Evolutionary conservation across 2,888 invertebrate genomes (phyloP).

Genomic region (Erebia epiphron): DNA sequence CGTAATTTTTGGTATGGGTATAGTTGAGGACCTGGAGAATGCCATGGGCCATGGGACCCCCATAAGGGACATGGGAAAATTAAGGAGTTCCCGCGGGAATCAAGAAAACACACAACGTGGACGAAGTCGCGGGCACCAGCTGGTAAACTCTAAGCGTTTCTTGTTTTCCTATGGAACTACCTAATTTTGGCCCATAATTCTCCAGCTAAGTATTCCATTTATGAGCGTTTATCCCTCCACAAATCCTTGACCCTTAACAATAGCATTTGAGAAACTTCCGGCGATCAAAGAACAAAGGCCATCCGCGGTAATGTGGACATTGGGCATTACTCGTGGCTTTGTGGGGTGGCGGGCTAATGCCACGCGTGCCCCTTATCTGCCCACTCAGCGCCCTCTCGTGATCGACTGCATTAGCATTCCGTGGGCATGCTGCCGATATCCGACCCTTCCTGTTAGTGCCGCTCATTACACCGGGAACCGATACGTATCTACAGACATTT

Average conservation of each 20-base stretch:
- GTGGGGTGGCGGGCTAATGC: conserved; percentile 31
- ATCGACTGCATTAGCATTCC: conserved; percentile 31
- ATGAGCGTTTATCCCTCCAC: not conserved
- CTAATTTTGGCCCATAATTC: not conserved
- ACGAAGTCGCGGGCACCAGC: no score
- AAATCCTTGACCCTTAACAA: not conserved
- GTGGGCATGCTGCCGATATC: conserved; percentile 31
- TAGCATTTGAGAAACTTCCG: conserved; percentile 5
- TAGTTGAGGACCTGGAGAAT: no score
- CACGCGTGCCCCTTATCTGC: conserved; percentile 33
- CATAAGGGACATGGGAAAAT: no score
- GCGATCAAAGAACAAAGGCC: conserved; percentile 24
- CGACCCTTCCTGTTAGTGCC: conserved; percentile 16
- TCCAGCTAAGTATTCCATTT: not conserved
- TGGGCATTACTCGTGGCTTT: conserved; percentile 35
- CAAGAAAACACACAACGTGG: no score
- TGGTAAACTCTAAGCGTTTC: no score
- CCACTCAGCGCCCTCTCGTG: conserved; percentile 33
- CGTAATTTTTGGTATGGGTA: no score
- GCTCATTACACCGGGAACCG: not conserved
- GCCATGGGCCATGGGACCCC: no score
- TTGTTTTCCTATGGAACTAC: no score
- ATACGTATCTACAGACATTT: not conserved
- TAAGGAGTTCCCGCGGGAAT: no score
- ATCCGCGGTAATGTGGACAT: conserved; percentile 28